A percentile compares a stretch with the other conserved stretches of the same genome.
phyloP scores from a whole-genome alignment of 2,888 invertebrate genomes.

The Selenia dentaria region DNA sequence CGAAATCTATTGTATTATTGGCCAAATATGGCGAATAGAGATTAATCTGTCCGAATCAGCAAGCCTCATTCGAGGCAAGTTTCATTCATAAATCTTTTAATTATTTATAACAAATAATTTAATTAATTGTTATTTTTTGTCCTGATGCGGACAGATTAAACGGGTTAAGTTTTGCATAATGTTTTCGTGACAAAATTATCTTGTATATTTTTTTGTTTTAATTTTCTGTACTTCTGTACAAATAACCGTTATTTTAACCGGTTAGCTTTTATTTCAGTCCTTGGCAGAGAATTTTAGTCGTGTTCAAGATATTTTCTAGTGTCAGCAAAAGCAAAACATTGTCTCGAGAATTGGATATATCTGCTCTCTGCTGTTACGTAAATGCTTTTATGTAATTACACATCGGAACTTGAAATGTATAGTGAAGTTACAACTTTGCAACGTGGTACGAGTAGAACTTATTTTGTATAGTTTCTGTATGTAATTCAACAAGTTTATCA shows the following conservation, averaged over 20 bases:
- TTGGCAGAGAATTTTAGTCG: neutral
- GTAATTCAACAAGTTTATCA: neutral
- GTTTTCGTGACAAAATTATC: too few species aligned
- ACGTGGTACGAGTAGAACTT: neutral
- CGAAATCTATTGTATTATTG: too few species aligned
- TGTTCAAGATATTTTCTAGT: constrained; percentile 17
- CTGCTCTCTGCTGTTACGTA: constrained; percentile 5
- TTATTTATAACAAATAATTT: too few species aligned
- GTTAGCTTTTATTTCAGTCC: neutral
- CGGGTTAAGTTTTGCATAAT: too few species aligned
- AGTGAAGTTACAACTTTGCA: neutral
- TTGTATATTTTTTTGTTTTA: too few species aligned
- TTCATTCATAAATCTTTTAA: too few species aligned
- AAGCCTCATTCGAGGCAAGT: too few species aligned
- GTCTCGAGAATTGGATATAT: constrained; percentile 11
- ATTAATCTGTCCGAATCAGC: too few species aligned
- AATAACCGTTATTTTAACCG: neutral
- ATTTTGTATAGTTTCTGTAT: neutral
- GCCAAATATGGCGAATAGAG: too few species aligned
- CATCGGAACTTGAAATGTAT: neutral
- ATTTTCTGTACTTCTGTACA: neutral
- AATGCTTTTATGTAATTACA: constrained; percentile 18
- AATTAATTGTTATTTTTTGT: too few species aligned
- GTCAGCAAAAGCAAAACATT: constrained; percentile 16
- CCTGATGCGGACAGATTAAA: too few species aligned